Conservation (phyloP, 1,140 invertebrate species). For the Zaprionus ghesquierei region DNA sequence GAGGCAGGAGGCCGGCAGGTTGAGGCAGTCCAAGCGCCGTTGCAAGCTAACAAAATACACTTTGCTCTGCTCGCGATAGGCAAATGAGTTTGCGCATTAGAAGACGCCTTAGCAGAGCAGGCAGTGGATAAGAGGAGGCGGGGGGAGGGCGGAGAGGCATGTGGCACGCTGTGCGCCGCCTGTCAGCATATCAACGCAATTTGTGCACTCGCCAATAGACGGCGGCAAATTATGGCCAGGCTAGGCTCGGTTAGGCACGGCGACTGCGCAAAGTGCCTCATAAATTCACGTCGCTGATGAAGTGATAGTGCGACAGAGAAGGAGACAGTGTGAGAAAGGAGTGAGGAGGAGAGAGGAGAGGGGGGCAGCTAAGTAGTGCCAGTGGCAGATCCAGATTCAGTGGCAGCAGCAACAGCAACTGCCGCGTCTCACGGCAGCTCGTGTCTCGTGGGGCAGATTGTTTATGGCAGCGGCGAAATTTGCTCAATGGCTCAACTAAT, state of each 20-base stretch:
- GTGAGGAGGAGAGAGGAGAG: not conserved
- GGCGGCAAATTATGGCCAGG: slow-evolving; percentile 73
- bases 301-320: slow-evolving; percentile 57
- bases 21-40: slow-evolving; percentile 13
- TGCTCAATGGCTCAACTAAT: slow-evolving; percentile 76
- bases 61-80: slow-evolving; percentile 67
- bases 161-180: slow-evolving; percentile 63
- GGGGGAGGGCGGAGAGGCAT: not conserved
- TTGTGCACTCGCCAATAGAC: slow-evolving; percentile 77
- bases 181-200: slow-evolving; percentile 80
- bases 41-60: slow-evolving; percentile 58
- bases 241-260: slow-evolving; percentile 70
- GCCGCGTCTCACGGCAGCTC: slow-evolving; percentile 33
- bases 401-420: slow-evolving; percentile 27
- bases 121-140: not conserved
- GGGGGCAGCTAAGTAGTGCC: not conserved
- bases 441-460: slow-evolving; percentile 52
- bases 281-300: slow-evolving; percentile 80
- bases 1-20: not conserved
- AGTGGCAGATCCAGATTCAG: slow-evolving; percentile 4
- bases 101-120: slow-evolving; percentile 7
- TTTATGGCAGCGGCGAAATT: slow-evolving; percentile 67
- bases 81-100: slow-evolving; percentile 74
- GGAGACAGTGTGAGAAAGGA: not conserved
- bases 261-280: slow-evolving; percentile 77